Percentiles rank a stretch among this genome's conserved stretches.
These are phyloP conservation scores for Torymus auratus DNA, from an alignment of 2,888 invertebrate genomes.

Conservation along the genomic window DNA sequence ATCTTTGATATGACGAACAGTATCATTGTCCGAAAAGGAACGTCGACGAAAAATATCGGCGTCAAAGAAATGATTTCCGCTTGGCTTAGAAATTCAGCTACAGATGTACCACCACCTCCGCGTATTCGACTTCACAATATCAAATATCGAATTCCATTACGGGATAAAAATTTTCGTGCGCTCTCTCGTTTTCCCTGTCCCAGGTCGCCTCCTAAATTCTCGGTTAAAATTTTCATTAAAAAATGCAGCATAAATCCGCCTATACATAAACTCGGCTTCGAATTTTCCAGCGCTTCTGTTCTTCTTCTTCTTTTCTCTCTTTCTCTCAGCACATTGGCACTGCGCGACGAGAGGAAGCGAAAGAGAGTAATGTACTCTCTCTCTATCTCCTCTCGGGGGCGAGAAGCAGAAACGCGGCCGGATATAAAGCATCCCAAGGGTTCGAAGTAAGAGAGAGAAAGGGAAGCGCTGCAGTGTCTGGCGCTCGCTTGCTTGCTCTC, in stretches of 20 bases:
- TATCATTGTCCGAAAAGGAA: too few species aligned
- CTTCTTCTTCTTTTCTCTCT: not conserved
- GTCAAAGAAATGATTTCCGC: too few species aligned
- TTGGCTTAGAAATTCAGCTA: too few species aligned
- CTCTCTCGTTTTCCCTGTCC: not conserved
- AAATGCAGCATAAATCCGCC: constrained; percentile 12
- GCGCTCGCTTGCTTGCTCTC: constrained; percentile 15
- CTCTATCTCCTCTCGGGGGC: constrained; percentile 24
- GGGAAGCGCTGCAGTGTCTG: constrained; percentile 7
- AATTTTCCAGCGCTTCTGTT: constrained; percentile 21
- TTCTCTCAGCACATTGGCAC: constrained; percentile 5
- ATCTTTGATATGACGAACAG: too few species aligned
- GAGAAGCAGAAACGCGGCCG: constrained; percentile 18
- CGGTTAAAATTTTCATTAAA: constrained; percentile 24
- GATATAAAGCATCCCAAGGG: constrained; percentile 60
- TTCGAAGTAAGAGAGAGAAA: constrained; percentile 1
- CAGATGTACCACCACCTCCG: too few species aligned
- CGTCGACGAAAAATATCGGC: too few species aligned
- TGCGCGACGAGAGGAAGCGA: constrained; percentile 30
- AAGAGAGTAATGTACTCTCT: constrained; percentile 55
- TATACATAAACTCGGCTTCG: constrained; percentile 26
- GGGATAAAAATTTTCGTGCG: too few species aligned
- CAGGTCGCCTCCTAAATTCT: not conserved
- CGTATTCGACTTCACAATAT: too few species aligned
- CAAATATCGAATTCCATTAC: too few species aligned